These are phyloP conservation scores for Corythornis madagascariensis DNA, from an alignment of 2,113 vertebrate species.

Conservation along the genomic window DNA sequence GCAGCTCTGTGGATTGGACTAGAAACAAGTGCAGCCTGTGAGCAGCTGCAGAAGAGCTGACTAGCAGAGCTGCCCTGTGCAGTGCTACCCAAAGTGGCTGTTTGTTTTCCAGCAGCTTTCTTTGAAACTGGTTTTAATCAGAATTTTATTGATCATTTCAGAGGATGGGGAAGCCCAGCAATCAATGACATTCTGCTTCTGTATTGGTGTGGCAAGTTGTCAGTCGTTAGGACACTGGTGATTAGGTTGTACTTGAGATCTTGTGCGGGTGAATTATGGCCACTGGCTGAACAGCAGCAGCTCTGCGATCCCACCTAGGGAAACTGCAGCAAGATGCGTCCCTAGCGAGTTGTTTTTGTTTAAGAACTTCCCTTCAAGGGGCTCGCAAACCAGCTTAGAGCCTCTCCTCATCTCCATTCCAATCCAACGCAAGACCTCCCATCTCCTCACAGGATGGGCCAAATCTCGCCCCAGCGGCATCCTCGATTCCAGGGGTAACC, in stretches of 20 bases:
- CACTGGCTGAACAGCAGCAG: not conserved
- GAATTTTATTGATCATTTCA: not conserved
- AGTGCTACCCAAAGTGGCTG: not conserved
- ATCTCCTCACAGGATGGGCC: not conserved
- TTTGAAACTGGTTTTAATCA: not conserved
- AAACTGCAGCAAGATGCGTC: slow-evolving; percentile 10
- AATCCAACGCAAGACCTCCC: not conserved
- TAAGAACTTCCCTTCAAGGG: not conserved
- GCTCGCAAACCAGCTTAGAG: not conserved
- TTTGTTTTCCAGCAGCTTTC: not conserved
- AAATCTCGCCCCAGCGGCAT: not conserved
- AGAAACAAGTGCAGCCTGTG: not conserved
- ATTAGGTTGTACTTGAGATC: not conserved
- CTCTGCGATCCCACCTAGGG: not conserved
- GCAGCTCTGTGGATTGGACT: not conserved
- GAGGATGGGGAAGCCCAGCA: not conserved
- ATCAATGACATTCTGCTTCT: not conserved
- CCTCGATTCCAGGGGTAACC: slow-evolving; percentile 8
- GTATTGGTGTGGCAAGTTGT: not conserved
- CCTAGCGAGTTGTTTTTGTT: not conserved
- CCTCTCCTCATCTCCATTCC: not conserved
- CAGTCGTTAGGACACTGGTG: fast-evolving
- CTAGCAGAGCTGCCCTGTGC: not conserved
- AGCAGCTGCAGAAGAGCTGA: not conserved
- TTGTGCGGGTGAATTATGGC: not conserved